A percentile compares a stretch with the other conserved stretches of the same genome.
phyloP scores from a whole-genome alignment of 1,140 invertebrate species.

The Drosophila lacertosa region DNA sequence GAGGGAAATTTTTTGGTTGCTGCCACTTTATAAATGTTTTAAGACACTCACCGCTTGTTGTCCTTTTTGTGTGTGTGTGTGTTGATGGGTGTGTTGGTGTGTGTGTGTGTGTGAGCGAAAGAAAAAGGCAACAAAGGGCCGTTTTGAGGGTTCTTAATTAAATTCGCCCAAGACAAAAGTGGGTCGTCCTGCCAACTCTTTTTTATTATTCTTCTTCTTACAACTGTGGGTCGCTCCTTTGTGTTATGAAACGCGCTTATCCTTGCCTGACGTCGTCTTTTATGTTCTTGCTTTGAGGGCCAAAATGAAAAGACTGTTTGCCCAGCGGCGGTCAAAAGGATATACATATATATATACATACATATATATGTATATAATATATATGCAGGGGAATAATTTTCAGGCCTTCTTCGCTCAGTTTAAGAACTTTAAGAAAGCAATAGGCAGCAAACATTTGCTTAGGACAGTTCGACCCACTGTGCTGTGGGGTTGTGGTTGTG shows the following conservation, averaged over 20 bases:
- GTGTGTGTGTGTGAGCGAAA: constrained; percentile 18
- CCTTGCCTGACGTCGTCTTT: constrained; percentile 52
- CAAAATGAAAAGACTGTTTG: constrained; percentile 69
- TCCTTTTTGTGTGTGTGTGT: constrained; percentile 67
- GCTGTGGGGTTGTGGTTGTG: not conserved
- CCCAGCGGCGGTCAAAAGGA: constrained; percentile 68
- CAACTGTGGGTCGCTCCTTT: constrained; percentile 54
- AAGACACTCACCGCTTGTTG: constrained; percentile 40
- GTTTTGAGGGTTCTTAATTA: constrained; percentile 77
- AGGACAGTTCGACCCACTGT: constrained; percentile 25
- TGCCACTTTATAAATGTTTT: constrained; percentile 24
- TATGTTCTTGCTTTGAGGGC: constrained; percentile 12
- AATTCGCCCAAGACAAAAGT: constrained; percentile 68
- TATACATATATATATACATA: too few relatives aligned
- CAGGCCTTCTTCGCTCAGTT: constrained; percentile 4
- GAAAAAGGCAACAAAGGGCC: constrained; percentile 45
- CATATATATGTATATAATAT: too few relatives aligned
- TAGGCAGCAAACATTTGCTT: constrained; percentile 74
- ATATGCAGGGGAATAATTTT: constrained; percentile 40
- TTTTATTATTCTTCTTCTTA: constrained; percentile 53
- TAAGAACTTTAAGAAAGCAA: constrained; percentile 1
- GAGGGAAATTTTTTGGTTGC: not conserved
- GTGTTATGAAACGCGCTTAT: constrained; percentile 65
- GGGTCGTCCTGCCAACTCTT: constrained; percentile 31
- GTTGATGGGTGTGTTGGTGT: too few relatives aligned